Percentiles rank a stretch among this genome's conserved stretches.
Evolutionary conservation across 2,888 invertebrate genomes (phyloP).

Genomic region (Lagria hirta): DNA sequence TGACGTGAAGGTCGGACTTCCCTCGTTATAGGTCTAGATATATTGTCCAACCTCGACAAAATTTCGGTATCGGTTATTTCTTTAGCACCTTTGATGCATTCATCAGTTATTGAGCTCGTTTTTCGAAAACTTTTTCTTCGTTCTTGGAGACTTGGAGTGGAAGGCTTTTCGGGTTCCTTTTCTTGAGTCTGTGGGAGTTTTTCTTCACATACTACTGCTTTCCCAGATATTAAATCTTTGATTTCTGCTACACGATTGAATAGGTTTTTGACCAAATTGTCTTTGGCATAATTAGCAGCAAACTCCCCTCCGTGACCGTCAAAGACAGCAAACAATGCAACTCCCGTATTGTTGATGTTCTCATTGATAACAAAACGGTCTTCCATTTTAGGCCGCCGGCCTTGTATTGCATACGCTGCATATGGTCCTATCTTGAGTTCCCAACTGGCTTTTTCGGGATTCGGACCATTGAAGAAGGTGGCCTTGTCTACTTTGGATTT

Average conservation of each 20-base stretch:
- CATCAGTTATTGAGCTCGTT: slow-evolving; percentile 59
- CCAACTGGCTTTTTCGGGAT: slow-evolving; percentile 66
- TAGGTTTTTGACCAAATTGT: slow-evolving; percentile 80
- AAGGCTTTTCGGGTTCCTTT: slow-evolving; percentile 51
- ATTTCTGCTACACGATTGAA: slow-evolving; percentile 75
- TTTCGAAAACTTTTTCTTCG: slow-evolving; percentile 69
- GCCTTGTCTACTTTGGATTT: slow-evolving; percentile 61
- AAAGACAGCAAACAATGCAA: slow-evolving; percentile 88
- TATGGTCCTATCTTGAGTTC: slow-evolving; percentile 73
- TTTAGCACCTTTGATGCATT: slow-evolving; percentile 52
- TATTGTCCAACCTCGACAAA: slow-evolving; percentile 65
- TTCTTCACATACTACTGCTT: slow-evolving; percentile 46
- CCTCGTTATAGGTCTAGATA: slow-evolving; percentile 59
- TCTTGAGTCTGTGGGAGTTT: slow-evolving; percentile 55
- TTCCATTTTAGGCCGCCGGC: slow-evolving; percentile 89
- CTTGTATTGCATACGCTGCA: slow-evolving; percentile 88
- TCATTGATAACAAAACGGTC: slow-evolving; percentile 89
- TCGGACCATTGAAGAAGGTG: slow-evolving; percentile 59
- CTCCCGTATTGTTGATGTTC: slow-evolving; percentile 80
- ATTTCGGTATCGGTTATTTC: slow-evolving; percentile 71
- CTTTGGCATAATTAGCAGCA: slow-evolving; percentile 90
- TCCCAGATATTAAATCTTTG: slow-evolving; percentile 67
- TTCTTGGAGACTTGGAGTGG: slow-evolving; percentile 54
- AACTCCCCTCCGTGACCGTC: slow-evolving; percentile 96
- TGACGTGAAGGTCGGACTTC: slow-evolving; percentile 60